A percentile compares a stretch with the other conserved stretches of the same genome.
These are phyloP conservation scores for Trachurus trachurus DNA, from an alignment of 2,797 vertebrate genomes.

Conservation along the genomic window DNA sequence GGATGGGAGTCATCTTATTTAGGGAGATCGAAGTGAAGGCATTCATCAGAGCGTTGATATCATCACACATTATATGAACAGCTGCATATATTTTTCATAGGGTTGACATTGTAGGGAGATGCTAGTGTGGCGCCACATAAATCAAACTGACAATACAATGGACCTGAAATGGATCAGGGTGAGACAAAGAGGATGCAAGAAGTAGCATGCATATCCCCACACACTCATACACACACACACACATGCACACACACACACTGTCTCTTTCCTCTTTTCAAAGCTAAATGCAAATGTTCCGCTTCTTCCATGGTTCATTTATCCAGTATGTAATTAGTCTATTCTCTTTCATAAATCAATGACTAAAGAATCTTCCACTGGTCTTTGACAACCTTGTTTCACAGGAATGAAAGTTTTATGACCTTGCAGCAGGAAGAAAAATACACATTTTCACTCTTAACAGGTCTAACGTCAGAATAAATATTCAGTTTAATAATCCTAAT, in stretches of 20 bases:
- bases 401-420: constrained; percentile 59
- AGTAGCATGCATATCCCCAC: constrained; percentile 61
- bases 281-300: constrained; percentile 76
- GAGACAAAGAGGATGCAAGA: constrained; percentile 79
- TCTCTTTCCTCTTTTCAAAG: constrained; percentile 62
- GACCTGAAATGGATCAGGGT: constrained; percentile 85
- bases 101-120: constrained; percentile 85
- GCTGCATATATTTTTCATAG: constrained; percentile 86
- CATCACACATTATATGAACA: constrained; percentile 86
- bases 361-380: constrained; percentile 55
- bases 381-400: constrained; percentile 66
- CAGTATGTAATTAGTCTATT: constrained; percentile 81
- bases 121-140: constrained; percentile 83
- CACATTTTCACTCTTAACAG: constrained; percentile 25
- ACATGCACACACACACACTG: neutral
- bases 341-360: constrained; percentile 82
- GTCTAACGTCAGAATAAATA: constrained; percentile 39
- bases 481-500: constrained; percentile 25
- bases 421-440: constrained; percentile 18
- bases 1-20: constrained; percentile 83
- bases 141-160: constrained; percentile 88
- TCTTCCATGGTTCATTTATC: constrained; percentile 82
- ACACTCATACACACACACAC: neutral
- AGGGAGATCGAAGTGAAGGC: constrained; percentile 78
- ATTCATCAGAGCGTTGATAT: constrained; percentile 84